Percentiles rank a stretch among this genome's conserved stretches.
Evolutionary conservation across 2,113 vertebrate species (phyloP).

Genomic region (Sphaerodactylus townsendi): DNA sequence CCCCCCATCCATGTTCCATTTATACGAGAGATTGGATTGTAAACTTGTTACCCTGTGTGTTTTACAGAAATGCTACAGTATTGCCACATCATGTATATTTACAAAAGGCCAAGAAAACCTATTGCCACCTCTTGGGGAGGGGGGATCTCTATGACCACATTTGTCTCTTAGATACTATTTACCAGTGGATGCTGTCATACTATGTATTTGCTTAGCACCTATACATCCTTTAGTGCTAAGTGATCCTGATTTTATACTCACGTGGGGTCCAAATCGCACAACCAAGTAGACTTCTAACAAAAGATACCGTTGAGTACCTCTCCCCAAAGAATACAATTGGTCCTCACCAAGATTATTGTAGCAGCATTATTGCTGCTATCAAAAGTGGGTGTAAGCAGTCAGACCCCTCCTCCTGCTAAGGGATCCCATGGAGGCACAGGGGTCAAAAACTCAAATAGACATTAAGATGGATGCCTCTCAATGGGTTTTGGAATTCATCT

Average conservation of each 20-base stretch:
- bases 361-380: not conserved
- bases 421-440: no score
- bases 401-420: no score
- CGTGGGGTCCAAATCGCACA: not conserved
- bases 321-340: not conserved
- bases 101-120: not conserved
- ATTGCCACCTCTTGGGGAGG: not conserved
- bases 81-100: not conserved
- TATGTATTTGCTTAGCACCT: not conserved
- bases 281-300: not conserved
- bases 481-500: no score
- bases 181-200: not conserved
- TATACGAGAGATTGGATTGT: not conserved
- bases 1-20: not conserved
- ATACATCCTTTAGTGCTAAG: not conserved
- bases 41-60: not conserved
- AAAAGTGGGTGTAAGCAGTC: no score
- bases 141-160: no score
- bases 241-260: not conserved
- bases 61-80: not conserved
- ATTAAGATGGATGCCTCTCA: no score
- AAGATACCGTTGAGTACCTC: no score
- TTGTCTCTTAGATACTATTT: not conserved
- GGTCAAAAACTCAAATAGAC: no score
- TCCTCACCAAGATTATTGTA: not conserved